Evolutionary conservation across 2,888 invertebrate species (phyloP), one percentile per base, ranked within the genome.

Genomic region (Cryptosula pallasiana): DNA sequence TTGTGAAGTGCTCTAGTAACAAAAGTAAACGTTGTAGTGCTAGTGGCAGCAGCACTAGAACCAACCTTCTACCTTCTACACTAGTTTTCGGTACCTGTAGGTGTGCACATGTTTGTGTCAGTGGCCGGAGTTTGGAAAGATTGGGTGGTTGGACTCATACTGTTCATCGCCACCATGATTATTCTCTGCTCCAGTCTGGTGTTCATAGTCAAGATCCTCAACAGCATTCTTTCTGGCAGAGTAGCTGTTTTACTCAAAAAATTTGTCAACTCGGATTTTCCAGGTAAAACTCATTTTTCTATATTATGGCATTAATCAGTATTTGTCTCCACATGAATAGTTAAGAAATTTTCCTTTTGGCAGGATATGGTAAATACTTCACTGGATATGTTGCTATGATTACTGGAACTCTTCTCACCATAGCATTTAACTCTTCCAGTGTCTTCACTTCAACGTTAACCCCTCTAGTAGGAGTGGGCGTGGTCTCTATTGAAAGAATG

Each of bases 161-260:
- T 88, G 69, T 77, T 88, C 55, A 77, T 81, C 16, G 73, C 83
- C 23, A 84, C 87, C 0, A 79, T 88, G 69, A 35, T 85, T 32
- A 77, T 84, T 1, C 83, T 88, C 16, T 84, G 85, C 72, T 74
- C 79, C 63, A 88, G 87, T 76, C 81, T 88, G 23, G 78, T 88
- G 20, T 76, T 82, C 69, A 86, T 88, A 71, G 88, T 88, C 55
- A 87, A 87, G 77, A 77, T 87, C 20, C 84, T 88, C n/a, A 75
- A 80, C 73, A 76, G 76, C 23, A 69, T 81, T 3, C 74, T 82
- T 54, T 71, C 75, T 29, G 80, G 80, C 13, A 45, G 73, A 13
- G 79, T 83, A 71, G 81, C 82, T 20, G 74, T 75, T n/a, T 72
- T 78, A 3, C 75, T 83, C 54, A 77, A 78, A 71, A 81, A 78